phyloP scores from a whole-genome alignment of 2,113 vertebrate genomes.

The Geococcyx californianus region DNA sequence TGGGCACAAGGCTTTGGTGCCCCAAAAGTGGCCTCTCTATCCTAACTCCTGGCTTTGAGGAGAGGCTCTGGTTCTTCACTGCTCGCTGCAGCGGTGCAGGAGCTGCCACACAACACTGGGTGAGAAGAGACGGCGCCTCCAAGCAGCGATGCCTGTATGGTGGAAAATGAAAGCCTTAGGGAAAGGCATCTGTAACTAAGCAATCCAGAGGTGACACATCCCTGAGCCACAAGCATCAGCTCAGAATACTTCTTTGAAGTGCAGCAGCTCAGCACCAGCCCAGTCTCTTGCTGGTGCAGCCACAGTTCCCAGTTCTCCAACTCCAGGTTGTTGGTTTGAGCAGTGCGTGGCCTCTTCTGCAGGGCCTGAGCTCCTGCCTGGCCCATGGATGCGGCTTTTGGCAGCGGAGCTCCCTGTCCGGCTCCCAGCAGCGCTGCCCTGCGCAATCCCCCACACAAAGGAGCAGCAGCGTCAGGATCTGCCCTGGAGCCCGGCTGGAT shows the following conservation, averaged over 20 bases:
- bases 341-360: accelerated
- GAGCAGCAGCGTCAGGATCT: not conserved
- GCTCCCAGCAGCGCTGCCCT: too few species aligned
- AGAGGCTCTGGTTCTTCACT: too few species aligned
- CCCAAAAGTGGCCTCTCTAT: accelerated
- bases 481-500: not conserved
- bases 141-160: accelerated
- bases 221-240: not conserved
- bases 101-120: accelerated
- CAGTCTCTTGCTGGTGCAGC: not conserved
- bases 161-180: not conserved
- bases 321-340: accelerated
- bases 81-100: not conserved
- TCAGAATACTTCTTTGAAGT: accelerated
- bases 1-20: not conserved
- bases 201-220: accelerated
- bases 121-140: not conserved
- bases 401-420: not conserved
- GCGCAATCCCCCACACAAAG: not conserved
- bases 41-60: accelerated
- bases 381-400: not conserved
- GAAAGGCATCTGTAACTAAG: accelerated
- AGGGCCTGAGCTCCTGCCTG: not conserved
- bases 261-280: not conserved
- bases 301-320: not conserved